A percentile compares a stretch with the other conserved stretches of the same genome.
phyloP scores from a whole-genome alignment of 2,888 invertebrate species.

The Agriopis leucophaearia region DNA sequence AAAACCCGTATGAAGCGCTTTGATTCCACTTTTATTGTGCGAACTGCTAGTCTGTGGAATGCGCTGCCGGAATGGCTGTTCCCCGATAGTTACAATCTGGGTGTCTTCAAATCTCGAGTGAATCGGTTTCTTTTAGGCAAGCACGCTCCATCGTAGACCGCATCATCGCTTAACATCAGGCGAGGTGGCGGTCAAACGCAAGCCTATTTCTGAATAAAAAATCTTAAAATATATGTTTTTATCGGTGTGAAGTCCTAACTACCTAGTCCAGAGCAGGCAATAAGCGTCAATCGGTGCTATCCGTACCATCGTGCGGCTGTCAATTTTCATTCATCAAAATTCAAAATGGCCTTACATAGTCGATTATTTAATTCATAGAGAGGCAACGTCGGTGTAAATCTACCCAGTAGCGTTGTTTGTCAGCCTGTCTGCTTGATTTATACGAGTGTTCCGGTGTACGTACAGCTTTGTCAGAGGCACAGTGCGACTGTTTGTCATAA shows the following conservation, averaged over 20 bases:
- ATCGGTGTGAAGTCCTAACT: neutral
- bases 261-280: neutral
- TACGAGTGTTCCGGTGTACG: constrained; percentile 43
- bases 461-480: constrained; percentile 42
- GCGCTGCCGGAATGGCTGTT: too few species aligned
- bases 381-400: constrained; percentile 47
- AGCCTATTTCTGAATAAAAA: too few species aligned
- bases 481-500: constrained; percentile 41
- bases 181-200: too few species aligned
- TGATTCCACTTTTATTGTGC: too few species aligned
- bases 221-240: too few species aligned
- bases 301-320: constrained; percentile 44
- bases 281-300: constrained; percentile 19
- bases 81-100: too few species aligned
- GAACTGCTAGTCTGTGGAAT: too few species aligned
- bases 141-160: too few species aligned
- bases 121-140: too few species aligned
- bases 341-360: constrained; percentile 49
- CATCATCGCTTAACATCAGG: too few species aligned
- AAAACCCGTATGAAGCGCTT: too few species aligned
- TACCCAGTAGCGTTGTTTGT: constrained; percentile 39
- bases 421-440: constrained; percentile 45
- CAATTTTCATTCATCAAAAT: constrained; percentile 65
- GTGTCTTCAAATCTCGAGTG: too few species aligned
- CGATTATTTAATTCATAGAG: constrained; percentile 58